phyloP scores from a whole-genome alignment of 2,797 vertebrate species.

The Pseudochirops cupreus region DNA sequence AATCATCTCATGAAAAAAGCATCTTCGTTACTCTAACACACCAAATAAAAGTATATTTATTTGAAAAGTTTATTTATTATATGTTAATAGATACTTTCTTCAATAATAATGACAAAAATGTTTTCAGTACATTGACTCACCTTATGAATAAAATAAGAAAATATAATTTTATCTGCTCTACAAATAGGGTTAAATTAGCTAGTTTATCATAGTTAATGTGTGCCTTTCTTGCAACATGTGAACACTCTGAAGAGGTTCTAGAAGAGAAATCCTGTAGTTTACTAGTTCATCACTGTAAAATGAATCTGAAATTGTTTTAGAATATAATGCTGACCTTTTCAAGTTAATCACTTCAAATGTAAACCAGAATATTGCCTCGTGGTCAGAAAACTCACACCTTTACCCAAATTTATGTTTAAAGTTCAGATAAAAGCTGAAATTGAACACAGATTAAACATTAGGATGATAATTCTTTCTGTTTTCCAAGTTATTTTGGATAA shows the following conservation, averaged over 20 bases:
- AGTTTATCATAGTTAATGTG: slow-evolving; percentile 41
- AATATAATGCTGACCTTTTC: slow-evolving; percentile 45
- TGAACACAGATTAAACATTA: slow-evolving; percentile 38
- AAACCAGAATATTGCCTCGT: slow-evolving; percentile 13
- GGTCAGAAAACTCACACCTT: slow-evolving; percentile 66
- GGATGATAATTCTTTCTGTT: slow-evolving; percentile 23
- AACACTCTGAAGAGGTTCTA: slow-evolving; percentile 14
- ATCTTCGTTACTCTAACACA: slow-evolving; percentile 32
- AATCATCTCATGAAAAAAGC: slow-evolving; percentile 47
- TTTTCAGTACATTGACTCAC: slow-evolving; percentile 62
- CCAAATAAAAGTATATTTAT: slow-evolving; percentile 56
- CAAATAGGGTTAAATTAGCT: slow-evolving; percentile 71
- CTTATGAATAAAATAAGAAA: slow-evolving; percentile 80
- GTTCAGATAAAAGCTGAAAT: slow-evolving; percentile 40
- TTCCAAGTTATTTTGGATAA: slow-evolving; percentile 31
- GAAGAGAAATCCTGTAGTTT: not conserved
- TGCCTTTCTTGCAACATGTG: slow-evolving; percentile 26
- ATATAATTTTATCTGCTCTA: slow-evolving; percentile 65
- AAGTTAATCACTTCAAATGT: slow-evolving; percentile 57
- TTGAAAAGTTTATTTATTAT: slow-evolving; percentile 82
- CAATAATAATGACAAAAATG: slow-evolving; percentile 77
- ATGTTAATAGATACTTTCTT: slow-evolving; percentile 66
- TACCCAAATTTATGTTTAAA: slow-evolving; percentile 67
- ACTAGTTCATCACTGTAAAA: slow-evolving; percentile 31
- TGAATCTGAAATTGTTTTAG: slow-evolving; percentile 53